phyloP scores from a whole-genome alignment of 2,888 invertebrate genomes.

The Argyresthia goedartella region DNA sequence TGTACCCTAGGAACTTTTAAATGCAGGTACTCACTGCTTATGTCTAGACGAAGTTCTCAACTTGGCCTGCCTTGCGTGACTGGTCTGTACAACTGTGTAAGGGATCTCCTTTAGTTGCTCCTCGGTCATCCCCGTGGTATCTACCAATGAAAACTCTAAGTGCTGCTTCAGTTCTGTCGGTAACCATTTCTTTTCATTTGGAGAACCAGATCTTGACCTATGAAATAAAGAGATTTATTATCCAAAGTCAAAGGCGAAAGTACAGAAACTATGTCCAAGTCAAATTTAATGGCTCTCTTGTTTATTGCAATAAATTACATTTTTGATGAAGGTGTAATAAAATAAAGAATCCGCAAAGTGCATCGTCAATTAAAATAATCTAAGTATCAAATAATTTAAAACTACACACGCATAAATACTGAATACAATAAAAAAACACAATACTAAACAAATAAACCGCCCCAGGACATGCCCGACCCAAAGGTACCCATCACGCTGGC shows the following conservation, averaged over 20 bases:
- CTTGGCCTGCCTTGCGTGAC: slow-evolving; percentile 73
- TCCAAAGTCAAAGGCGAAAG: not conserved
- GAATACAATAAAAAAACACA: too few species aligned
- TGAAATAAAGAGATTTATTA: not conserved
- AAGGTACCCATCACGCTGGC: too few species aligned
- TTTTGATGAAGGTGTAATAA: too few species aligned
- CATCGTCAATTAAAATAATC: too few species aligned
- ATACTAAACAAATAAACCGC: too few species aligned
- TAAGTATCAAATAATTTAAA: too few species aligned
- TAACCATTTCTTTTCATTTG: slow-evolving; percentile 79
- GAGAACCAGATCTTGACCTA: slow-evolving; percentile 77
- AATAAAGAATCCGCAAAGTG: too few species aligned
- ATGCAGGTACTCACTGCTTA: slow-evolving; percentile 34
- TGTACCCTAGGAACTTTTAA: not conserved
- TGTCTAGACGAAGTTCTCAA: slow-evolving; percentile 59
- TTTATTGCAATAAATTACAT: slow-evolving; percentile 6
- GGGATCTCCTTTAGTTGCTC: slow-evolving; percentile 89
- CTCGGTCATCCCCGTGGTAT: slow-evolving; percentile 90
- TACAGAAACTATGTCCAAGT: not conserved
- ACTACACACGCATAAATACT: too few species aligned
- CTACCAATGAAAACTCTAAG: slow-evolving; percentile 88
- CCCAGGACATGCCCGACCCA: too few species aligned
- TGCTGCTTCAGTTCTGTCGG: slow-evolving; percentile 86
- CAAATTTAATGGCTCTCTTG: too few species aligned
- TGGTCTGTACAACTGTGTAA: slow-evolving; percentile 88